These are phyloP conservation scores for Australoheros facetus DNA, from an alignment of 2,797 vertebrate species.

Conservation along the genomic window DNA sequence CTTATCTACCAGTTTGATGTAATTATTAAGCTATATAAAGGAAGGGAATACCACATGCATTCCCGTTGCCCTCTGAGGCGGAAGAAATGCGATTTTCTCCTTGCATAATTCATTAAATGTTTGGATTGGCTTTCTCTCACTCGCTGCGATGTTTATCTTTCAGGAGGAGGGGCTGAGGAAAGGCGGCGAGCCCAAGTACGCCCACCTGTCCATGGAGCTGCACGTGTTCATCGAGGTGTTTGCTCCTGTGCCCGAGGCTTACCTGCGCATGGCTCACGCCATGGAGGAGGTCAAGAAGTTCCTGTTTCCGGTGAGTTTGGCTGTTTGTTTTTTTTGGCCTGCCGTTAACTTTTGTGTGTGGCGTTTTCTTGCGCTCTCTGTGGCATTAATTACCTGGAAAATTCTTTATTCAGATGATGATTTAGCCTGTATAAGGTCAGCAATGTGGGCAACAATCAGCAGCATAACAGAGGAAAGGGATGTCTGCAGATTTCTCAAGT, in stretches of 20 bases:
- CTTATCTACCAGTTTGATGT: slow-evolving; percentile 21
- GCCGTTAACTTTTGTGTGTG: background rate
- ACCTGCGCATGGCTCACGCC: slow-evolving; percentile 95
- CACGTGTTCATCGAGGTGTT: slow-evolving; percentile 98
- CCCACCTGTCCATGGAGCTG: slow-evolving; percentile 94
- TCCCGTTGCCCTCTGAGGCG: background rate
- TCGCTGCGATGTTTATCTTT: slow-evolving; percentile 1
- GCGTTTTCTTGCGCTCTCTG: background rate
- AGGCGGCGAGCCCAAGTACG: slow-evolving; percentile 94
- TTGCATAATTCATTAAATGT: slow-evolving; percentile 28
- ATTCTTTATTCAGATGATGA: background rate
- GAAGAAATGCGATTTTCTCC: slow-evolving; percentile 10
- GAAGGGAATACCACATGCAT: background rate
- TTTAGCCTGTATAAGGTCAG: background rate
- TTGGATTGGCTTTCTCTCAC: background rate
- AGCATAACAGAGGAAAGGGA: background rate
- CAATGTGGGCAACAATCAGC: background rate
- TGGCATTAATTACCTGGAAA: background rate
- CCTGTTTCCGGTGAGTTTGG: slow-evolving; percentile 89
- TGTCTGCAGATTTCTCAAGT: background rate
- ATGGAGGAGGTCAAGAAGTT: slow-evolving; percentile 99
- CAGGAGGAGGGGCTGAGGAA: slow-evolving; percentile 95
- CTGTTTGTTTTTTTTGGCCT: background rate
- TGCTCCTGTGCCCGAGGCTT: slow-evolving; percentile 93
- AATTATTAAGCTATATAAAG: slow-evolving; percentile 21